Conservation (phyloP, 2,888 invertebrate species). For the Cheiracanthium punctorium region DNA sequence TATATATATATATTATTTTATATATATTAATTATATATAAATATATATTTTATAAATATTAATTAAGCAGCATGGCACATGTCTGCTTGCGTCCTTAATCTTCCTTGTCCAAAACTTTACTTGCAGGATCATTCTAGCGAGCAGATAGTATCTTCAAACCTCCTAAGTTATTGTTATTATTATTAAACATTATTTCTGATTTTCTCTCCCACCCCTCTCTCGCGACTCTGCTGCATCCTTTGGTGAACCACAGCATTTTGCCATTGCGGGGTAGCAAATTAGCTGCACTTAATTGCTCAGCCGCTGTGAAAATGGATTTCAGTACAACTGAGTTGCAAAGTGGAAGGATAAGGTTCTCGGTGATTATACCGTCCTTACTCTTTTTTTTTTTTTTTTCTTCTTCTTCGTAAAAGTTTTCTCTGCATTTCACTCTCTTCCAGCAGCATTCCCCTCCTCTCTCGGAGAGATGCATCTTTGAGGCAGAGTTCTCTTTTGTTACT, state of each 20-base stretch:
- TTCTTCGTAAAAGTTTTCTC: conserved; percentile 10
- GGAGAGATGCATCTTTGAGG: background rate
- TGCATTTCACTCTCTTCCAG: background rate
- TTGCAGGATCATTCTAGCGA: background rate
- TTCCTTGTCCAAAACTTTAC: background rate
- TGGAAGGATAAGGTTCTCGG: conserved; percentile 2
- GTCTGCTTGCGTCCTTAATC: too few relatives aligned
- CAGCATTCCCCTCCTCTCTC: conserved; percentile 18
- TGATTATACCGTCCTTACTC: conserved; percentile 24
- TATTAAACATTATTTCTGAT: background rate
- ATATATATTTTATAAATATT: too few relatives aligned
- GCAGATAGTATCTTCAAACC: conserved; percentile 2
- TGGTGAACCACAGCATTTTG: background rate
- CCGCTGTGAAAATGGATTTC: conserved; percentile 23
- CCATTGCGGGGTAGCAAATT: conserved; percentile 25
- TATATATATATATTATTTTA: too few relatives aligned
- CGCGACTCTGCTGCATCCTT: background rate
- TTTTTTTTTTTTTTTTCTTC: conserved; percentile 16
- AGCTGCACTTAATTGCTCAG: conserved; percentile 39
- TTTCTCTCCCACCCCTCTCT: background rate
- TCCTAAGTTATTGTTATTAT: conserved; percentile 2
- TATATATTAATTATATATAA: too few relatives aligned
- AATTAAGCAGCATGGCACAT: too few relatives aligned
- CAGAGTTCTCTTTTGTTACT: conserved; percentile 34
- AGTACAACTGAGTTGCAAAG: conserved; percentile 22